Evolutionary conservation across 1,140 invertebrate genomes (phyloP).

Genomic region (Magallana gigas): DNA sequence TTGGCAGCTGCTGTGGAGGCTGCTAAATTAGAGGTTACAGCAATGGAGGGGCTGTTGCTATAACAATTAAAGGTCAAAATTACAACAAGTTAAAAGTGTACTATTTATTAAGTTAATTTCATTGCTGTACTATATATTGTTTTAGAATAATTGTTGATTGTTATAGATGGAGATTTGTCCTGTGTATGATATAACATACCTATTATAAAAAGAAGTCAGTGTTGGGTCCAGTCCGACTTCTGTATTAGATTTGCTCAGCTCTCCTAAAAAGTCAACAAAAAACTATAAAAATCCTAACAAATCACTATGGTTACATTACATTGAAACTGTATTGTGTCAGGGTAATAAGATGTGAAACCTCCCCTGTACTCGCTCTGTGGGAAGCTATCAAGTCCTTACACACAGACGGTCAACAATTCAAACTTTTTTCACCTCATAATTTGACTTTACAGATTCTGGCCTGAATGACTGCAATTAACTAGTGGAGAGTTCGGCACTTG

Average conservation of each 20-base stretch:
- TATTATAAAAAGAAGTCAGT: constrained; percentile 24
- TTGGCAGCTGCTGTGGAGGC: neutral
- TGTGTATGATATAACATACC: neutral
- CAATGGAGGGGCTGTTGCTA: constrained; percentile 2
- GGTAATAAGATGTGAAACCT: constrained; percentile 19
- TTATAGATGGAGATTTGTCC: no score
- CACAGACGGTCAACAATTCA: neutral
- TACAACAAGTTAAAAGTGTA: neutral
- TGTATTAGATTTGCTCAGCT: constrained; percentile 1
- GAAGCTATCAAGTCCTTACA: constrained; percentile 14
- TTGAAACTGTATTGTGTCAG: constrained; percentile 3
- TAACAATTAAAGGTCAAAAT: neutral
- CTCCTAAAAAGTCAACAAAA: neutral
- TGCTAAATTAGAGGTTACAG: neutral
- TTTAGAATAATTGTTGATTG: no score
- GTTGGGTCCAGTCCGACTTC: constrained; percentile 21
- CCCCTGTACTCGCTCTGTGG: neutral
- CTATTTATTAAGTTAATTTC: no score
- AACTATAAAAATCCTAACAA: neutral
- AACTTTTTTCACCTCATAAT: constrained; percentile 6
- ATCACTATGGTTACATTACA: constrained; percentile 28
- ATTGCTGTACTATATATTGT: no score
- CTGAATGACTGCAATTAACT: neutral
- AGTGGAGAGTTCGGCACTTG: neutral
- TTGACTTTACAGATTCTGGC: neutral